Conservation (phyloP, 2,113 vertebrate species). For the Cricetomys ansorgei region DNA sequence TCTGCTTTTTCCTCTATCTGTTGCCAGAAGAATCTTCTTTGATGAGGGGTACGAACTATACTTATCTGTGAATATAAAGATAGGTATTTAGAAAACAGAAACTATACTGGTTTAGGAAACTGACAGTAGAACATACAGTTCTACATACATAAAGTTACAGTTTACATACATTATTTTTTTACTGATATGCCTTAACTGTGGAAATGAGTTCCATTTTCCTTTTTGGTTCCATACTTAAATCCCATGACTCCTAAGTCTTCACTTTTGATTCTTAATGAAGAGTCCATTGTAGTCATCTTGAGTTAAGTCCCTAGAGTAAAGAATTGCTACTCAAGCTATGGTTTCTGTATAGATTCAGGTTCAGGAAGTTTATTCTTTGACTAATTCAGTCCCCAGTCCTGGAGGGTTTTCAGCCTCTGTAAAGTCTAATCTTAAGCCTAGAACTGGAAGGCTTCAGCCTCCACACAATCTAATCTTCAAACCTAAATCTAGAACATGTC, state of each 20-base stretch:
- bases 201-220: neutral
- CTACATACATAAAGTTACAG: too few species aligned
- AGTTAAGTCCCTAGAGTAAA: neutral
- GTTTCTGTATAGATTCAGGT: too few species aligned
- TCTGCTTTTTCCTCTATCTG: neutral
- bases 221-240: neutral
- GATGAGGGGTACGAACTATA: neutral
- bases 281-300: neutral
- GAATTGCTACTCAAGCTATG: neutral
- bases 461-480: too few species aligned
- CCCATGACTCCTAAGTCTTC: accelerated
- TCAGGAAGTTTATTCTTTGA: too few species aligned
- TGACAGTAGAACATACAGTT: neutral
- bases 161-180: neutral
- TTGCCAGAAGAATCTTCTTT: neutral
- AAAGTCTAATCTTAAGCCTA: too few species aligned
- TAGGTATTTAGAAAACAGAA: neutral
- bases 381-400: too few species aligned
- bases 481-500: too few species aligned
- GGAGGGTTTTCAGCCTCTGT: too few species aligned
- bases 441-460: too few species aligned
- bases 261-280: neutral
- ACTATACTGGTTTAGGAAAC: neutral
- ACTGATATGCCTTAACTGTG: neutral
- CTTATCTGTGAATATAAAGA: neutral